A percentile compares a stretch with the other conserved stretches of the same genome.
Evolutionary conservation across 1,140 invertebrate genomes (phyloP).

Genomic region (Zeugodacus cucurbitae): DNA sequence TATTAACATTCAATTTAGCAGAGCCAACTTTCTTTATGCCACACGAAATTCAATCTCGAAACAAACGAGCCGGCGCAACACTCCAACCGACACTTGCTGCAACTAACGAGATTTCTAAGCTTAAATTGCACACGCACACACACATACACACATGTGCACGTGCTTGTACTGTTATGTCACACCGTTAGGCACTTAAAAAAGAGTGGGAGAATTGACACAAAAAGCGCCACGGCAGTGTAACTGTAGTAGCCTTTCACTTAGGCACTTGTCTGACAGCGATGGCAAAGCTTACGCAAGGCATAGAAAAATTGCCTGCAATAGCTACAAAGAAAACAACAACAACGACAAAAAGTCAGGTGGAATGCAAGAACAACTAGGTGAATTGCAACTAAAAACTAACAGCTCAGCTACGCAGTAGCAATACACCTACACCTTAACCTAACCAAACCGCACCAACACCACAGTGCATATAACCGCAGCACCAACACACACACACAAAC

Average conservation of each 20-base stretch:
- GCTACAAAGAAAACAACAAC: background rate
- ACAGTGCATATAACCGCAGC: background rate
- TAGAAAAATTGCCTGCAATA: background rate
- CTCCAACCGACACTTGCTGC: background rate
- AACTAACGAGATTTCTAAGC: background rate
- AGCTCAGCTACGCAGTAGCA: background rate
- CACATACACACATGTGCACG: background rate
- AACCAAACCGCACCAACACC: background rate
- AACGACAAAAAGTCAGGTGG: no score
- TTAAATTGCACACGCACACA: background rate
- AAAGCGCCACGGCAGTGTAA: background rate
- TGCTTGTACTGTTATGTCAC: background rate
- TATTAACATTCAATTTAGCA: conserved; percentile 34
- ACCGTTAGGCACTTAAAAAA: background rate
- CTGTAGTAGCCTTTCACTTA: background rate
- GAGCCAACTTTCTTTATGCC: conserved; percentile 5
- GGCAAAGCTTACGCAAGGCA: background rate
- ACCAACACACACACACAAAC: background rate
- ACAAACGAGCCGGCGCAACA: background rate
- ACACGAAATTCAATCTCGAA: conserved; percentile 10
- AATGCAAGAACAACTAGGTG: background rate
- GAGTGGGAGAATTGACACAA: background rate
- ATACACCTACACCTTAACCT: conserved; percentile 15
- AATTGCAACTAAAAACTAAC: conserved; percentile 1
- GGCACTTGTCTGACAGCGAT: background rate